Conservation (phyloP, 1,140 invertebrate species). For the Paralvinella palmiformis region DNA sequence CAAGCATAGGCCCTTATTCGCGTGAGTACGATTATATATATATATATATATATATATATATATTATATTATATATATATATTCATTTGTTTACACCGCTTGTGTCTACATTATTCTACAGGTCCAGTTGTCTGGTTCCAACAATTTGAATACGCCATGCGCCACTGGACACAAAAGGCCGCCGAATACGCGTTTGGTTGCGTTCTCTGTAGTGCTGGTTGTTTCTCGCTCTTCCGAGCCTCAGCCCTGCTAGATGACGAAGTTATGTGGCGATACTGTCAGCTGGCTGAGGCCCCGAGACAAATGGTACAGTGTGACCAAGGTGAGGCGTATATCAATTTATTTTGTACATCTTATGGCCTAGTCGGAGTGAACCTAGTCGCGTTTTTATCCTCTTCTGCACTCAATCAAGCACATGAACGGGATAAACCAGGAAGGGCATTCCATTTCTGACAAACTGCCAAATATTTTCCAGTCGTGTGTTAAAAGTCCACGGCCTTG, state of each 20-base stretch:
- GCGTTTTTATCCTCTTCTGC: not conserved
- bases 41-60: no score
- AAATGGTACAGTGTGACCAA: constrained; percentile 61
- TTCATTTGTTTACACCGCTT: no score
- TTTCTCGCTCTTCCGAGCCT: constrained; percentile 39
- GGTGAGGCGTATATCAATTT: constrained; percentile 33
- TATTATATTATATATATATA: no score
- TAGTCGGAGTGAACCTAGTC: not conserved
- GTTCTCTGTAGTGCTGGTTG: constrained; percentile 41
- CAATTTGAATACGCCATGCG: constrained; percentile 42
- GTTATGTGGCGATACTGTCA: constrained; percentile 34
- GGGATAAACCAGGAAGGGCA: not conserved
- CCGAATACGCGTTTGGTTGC: constrained; percentile 39
- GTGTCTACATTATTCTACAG: constrained; percentile 20
- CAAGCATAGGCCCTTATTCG: no score
- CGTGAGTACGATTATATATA: no score
- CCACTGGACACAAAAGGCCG: constrained; percentile 41
- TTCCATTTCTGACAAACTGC: not conserved
- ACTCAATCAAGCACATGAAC: not conserved
- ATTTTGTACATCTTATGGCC: not conserved
- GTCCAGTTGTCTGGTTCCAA: constrained; percentile 43
- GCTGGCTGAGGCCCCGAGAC: constrained; percentile 51
- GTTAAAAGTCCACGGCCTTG: not conserved
- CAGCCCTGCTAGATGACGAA: constrained; percentile 36
- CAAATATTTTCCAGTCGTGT: not conserved